Conservation (phyloP, 2,888 invertebrate species). For the Dicyrtoma fusca region DNA sequence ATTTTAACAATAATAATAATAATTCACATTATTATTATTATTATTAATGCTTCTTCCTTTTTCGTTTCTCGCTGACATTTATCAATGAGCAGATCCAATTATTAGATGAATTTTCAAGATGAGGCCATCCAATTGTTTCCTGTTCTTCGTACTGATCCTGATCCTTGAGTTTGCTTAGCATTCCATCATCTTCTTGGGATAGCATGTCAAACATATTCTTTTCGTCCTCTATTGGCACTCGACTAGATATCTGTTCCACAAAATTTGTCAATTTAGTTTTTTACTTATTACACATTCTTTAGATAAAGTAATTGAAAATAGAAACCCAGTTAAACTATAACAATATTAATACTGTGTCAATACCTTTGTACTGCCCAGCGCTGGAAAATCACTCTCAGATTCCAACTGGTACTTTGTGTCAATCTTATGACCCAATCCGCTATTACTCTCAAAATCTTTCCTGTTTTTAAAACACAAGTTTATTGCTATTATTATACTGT, state of each 20-base stretch:
- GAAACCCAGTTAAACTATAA: too few relatives aligned
- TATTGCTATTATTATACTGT: not conserved
- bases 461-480: not conserved
- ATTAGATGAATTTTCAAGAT: constrained; percentile 32
- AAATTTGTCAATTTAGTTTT: too few relatives aligned
- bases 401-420: constrained; percentile 53
- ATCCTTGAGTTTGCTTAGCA: constrained; percentile 8
- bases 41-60: constrained; percentile 53
- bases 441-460: constrained; percentile 32
- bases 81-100: constrained; percentile 48
- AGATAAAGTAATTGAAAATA: too few relatives aligned
- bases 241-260: constrained; percentile 53
- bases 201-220: constrained; percentile 40
- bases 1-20: constrained; percentile 1
- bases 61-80: constrained; percentile 52
- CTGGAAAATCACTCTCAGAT: constrained; percentile 56
- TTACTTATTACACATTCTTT: too few relatives aligned
- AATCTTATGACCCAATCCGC: constrained; percentile 23
- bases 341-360: constrained; percentile 35
- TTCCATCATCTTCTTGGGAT: constrained; percentile 27
- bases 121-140: constrained; percentile 35
- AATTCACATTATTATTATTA: too few relatives aligned
- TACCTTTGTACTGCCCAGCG: constrained; percentile 54
- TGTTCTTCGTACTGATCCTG: constrained; percentile 23
- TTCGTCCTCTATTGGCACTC: constrained; percentile 52